phyloP scores from a whole-genome alignment of 1,140 invertebrate genomes.

The Eueides isabella region DNA sequence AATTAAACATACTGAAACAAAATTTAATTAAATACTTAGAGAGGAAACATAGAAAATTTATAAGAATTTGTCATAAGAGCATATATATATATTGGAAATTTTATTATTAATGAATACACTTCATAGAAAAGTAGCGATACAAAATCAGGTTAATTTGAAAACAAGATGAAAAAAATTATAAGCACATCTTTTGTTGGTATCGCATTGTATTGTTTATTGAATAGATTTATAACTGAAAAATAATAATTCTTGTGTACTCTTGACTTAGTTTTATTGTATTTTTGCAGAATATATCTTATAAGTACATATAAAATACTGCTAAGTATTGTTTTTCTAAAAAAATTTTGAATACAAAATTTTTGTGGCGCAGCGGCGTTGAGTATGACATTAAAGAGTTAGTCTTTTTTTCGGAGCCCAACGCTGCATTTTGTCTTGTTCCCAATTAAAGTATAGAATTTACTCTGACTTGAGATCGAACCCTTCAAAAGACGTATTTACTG shows the following conservation, averaged over 20 bases:
- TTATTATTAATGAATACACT: background rate
- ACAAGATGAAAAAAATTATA: background rate
- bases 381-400: too few species aligned
- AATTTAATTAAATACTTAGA: background rate
- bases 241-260: background rate
- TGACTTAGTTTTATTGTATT: background rate
- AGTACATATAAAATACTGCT: too few species aligned
- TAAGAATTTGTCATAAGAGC: background rate
- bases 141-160: constrained; percentile 10
- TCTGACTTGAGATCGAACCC: too few species aligned
- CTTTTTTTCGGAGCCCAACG: too few species aligned
- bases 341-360: too few species aligned
- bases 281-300: background rate
- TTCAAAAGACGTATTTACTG: too few species aligned
- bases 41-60: background rate
- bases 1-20: background rate
- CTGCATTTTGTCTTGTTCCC: too few species aligned
- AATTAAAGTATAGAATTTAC: too few species aligned
- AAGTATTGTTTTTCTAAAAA: too few species aligned
- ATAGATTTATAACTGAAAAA: background rate
- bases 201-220: constrained; percentile 3
- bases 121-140: background rate
- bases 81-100: background rate
- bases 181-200: constrained; percentile 5
- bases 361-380: too few species aligned